Base-by-base conservation (phyloP, 2,888 invertebrate genomes). In the Mythimna impura region DNA sequence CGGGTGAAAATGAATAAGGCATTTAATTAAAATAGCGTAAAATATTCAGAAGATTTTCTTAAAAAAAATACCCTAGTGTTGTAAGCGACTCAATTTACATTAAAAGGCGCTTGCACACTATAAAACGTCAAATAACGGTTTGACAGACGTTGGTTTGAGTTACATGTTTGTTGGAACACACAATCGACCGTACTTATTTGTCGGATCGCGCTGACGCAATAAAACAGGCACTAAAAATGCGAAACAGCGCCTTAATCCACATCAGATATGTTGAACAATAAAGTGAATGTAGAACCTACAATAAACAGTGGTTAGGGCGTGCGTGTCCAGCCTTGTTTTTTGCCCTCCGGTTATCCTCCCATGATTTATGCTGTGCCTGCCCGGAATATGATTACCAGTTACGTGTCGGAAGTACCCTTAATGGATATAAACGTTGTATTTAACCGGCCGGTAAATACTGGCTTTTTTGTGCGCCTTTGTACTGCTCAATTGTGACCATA, bases 351-450 rank as follows among this genome's bases (percentile, higher is more conserved):
- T 91, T 93, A 93, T 92, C 93, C 94, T 91, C 87, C 89, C 90
- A 91, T 95, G 95, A 96, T 95, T 96, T 95, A 95, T 93, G 89
- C 91, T 87, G 90, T 89, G 92, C 93, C 95, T 94, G 95, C 93
- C 91, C 91, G 90, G 95, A 95, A 94, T 94, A 93, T 93, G 94
- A 94, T 94, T 94, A 94, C 93, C 88, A 85, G 90, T 89, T 93
- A 92, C 92, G 92, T 93, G 94, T 93, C 92, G 94, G 94, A 94
- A 94, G 94, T 93, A 87, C 91, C 94, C 92, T 91, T 95, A 95
- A 96, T 95, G 94, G 94, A 93, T 95, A 96, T 94, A 94, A 95
- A 95, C 94, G 94, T 92, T 89, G 90, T 91, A 93, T 93, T 95
- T 93, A 94, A 93, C 92, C 88, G 89, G 88, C 86, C 88, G 86